Conservation (phyloP, 1,140 invertebrate genomes). For the Diabrotica virgifera region DNA sequence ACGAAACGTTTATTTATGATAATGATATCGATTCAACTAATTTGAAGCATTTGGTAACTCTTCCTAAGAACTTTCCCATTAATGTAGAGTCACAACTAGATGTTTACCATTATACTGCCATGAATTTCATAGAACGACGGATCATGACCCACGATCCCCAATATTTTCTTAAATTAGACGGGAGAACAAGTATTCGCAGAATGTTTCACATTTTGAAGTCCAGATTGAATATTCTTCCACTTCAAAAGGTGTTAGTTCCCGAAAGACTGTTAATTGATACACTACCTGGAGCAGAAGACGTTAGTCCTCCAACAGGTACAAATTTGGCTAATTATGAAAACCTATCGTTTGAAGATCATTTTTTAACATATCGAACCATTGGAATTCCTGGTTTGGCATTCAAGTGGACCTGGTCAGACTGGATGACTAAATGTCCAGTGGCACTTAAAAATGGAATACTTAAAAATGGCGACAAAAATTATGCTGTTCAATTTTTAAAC, state of each 20-base stretch:
- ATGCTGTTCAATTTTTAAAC: conserved; percentile 57
- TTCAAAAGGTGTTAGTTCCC: conserved; percentile 51
- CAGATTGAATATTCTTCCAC: conserved; percentile 46
- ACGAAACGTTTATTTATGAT: conserved; percentile 15
- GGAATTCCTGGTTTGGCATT: conserved; percentile 38
- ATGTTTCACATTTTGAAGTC: conserved; percentile 52
- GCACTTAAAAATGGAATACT: conserved; percentile 52
- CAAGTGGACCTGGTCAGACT: conserved; percentile 51
- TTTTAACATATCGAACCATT: conserved; percentile 35
- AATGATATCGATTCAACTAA: conserved; percentile 24
- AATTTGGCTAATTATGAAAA: conserved; percentile 23
- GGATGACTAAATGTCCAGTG: conserved; percentile 59
- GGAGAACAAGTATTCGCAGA: conserved; percentile 45
- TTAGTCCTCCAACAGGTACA: conserved; percentile 22
- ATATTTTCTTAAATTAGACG: conserved; percentile 56
- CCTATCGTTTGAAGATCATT: conserved; percentile 38
- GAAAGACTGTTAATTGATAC: conserved; percentile 34
- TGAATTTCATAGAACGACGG: conserved; percentile 50
- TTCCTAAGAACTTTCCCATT: conserved; percentile 49
- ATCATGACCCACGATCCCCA: conserved; percentile 53
- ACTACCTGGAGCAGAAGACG: conserved; percentile 35
- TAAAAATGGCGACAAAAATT: conserved; percentile 49
- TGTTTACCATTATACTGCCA: conserved; percentile 47
- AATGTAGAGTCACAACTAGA: conserved; percentile 49
- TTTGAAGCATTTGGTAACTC: conserved; percentile 33